Percentiles rank a stretch among this genome's conserved stretches.
Evolutionary conservation across 1,140 invertebrate species (phyloP).

Genomic region (Pogonus chalceus): DNA sequence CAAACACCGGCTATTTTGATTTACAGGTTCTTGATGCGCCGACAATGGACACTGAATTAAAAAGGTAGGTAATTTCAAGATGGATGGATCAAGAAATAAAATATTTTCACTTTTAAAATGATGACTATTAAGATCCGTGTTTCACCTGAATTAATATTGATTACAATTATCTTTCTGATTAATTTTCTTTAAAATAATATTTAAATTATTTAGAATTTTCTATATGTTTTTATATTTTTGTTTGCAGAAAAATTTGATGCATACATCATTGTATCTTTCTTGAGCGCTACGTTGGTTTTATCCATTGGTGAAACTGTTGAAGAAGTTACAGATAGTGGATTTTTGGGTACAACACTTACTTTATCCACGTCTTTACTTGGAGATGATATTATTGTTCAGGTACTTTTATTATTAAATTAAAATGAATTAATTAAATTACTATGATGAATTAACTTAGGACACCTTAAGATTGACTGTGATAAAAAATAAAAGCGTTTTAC

Average conservation of each 20-base stretch:
- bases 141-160: slow-evolving; percentile 30
- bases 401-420: slow-evolving; percentile 31
- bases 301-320: slow-evolving; percentile 99
- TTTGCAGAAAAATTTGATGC: slow-evolving; percentile 95
- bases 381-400: slow-evolving; percentile 95
- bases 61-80: background rate
- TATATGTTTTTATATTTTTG: slow-evolving; percentile 34
- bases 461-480: background rate
- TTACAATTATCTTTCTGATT: slow-evolving; percentile 21
- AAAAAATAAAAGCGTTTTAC: background rate
- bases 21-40: slow-evolving; percentile 39
- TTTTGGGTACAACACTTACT: slow-evolving; percentile 96
- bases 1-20: slow-evolving; percentile 48
- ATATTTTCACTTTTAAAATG: slow-evolving; percentile 14
- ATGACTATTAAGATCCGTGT: slow-evolving; percentile 30
- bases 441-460: slow-evolving; percentile 1
- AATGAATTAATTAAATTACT: background rate
- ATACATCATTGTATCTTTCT: slow-evolving; percentile 99
- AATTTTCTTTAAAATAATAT: slow-evolving; percentile 3
- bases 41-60: slow-evolving; percentile 14
- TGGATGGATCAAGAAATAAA: background rate
- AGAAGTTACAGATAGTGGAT: slow-evolving; percentile 99
- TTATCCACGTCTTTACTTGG: slow-evolving; percentile 93
- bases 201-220: slow-evolving; percentile 7
- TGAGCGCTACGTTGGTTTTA: slow-evolving; percentile 97